phyloP scores from a whole-genome alignment of 1,140 invertebrate species.

The Copidosoma floridanum region DNA sequence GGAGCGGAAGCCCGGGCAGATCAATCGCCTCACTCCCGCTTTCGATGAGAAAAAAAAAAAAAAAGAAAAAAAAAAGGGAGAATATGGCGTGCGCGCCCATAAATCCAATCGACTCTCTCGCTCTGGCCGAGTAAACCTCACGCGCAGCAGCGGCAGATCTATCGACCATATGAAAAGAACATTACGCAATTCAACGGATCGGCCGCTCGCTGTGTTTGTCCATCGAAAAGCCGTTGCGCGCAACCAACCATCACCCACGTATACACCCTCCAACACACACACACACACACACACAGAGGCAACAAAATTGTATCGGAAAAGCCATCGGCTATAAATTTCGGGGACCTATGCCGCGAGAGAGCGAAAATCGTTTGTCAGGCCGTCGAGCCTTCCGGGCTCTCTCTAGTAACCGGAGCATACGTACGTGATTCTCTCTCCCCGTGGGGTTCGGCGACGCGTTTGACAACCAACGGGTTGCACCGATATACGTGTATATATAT shows the following conservation, averaged over 20 bases:
- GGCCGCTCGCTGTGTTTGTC: not conserved
- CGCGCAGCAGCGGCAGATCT: no score
- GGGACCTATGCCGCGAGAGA: constrained; percentile 9
- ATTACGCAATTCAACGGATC: constrained; percentile 15
- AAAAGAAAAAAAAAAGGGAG: no score
- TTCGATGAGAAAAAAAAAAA: no score
- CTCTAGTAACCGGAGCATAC: not conserved
- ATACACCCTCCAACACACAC: constrained; percentile 17
- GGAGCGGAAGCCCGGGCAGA: no score
- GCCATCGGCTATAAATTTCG: constrained; percentile 35
- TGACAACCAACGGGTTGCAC: no score
- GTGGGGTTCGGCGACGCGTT: no score
- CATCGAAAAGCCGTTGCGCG: not conserved
- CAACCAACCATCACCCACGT: not conserved
- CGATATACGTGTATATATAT: no score
- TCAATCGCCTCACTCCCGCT: no score
- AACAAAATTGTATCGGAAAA: constrained; percentile 23
- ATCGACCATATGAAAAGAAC: constrained; percentile 13
- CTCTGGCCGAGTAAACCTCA: no score
- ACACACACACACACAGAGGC: not conserved
- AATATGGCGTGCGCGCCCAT: no score
- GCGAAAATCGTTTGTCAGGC: constrained; percentile 45
- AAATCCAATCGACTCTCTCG: no score
- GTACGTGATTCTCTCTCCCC: not conserved
- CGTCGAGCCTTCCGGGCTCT: constrained; percentile 34